These are phyloP conservation scores for Abramis brama DNA, from an alignment of 2,113 vertebrate species.

Conservation along the genomic window DNA sequence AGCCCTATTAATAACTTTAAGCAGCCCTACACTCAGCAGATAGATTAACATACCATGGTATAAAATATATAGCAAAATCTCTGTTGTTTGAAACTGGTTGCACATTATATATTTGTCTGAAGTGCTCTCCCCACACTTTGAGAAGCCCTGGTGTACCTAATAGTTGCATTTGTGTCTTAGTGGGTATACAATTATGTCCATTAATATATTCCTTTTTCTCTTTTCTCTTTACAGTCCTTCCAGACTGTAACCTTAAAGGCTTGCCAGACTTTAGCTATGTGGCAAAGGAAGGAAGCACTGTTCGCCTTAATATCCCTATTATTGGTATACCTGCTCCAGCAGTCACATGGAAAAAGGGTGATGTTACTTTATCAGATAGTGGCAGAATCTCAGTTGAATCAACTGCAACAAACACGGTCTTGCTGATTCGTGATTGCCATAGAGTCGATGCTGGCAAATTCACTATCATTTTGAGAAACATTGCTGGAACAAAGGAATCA, in stretches of 20 bases:
- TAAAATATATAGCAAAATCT: too few species aligned
- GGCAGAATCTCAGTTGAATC: constrained; percentile 89
- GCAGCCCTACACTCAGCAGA: too few species aligned
- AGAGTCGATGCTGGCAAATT: constrained; percentile 91
- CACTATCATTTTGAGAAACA: constrained; percentile 85
- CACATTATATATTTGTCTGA: too few species aligned
- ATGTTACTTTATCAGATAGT: constrained; percentile 80
- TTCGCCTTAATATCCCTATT: constrained; percentile 90
- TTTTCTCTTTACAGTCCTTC: constrained; percentile 78
- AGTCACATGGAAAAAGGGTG: constrained; percentile 92
- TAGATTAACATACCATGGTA: too few species aligned
- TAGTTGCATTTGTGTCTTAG: background rate
- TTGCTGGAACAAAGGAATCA: constrained; percentile 88
- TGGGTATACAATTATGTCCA: background rate
- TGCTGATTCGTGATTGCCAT: constrained; percentile 91
- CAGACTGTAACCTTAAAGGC: constrained; percentile 89
- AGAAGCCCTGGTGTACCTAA: background rate
- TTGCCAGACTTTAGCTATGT: constrained; percentile 85
- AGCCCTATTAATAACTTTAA: too few species aligned
- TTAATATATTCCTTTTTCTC: background rate
- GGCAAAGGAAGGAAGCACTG: constrained; percentile 92
- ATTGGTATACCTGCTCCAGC: constrained; percentile 85
- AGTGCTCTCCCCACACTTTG: background rate
- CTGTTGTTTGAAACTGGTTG: too few species aligned
- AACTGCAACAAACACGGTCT: constrained; percentile 84